Evolutionary conservation across 2,888 invertebrate species (phyloP).

Genomic region (Eurytoma adleriae): DNA sequence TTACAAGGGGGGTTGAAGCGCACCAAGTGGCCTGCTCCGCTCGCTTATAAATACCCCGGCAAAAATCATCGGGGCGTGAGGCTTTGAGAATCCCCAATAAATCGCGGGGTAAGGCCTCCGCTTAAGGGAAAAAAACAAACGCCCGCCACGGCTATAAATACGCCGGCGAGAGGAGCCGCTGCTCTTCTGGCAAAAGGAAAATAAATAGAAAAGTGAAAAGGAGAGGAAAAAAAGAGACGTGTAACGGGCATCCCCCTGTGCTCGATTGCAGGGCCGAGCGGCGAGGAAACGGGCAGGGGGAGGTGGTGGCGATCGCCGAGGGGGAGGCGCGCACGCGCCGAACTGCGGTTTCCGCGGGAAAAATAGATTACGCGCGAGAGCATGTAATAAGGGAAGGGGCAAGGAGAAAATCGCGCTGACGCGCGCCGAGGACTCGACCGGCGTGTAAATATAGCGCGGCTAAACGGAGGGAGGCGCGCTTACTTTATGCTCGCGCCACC

Average conservation of each 20-base stretch:
- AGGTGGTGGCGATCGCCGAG: too few relatives aligned
- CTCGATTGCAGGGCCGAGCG: slow-evolving; percentile 7
- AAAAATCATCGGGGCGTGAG: slow-evolving; percentile 22
- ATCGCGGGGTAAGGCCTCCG: slow-evolving; percentile 46
- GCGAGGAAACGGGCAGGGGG: too few relatives aligned
- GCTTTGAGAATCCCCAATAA: slow-evolving; percentile 53
- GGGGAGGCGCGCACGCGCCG: slow-evolving; percentile 57
- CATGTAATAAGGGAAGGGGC: too few relatives aligned
- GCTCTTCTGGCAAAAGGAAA: not conserved
- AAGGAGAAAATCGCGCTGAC: slow-evolving; percentile 59
- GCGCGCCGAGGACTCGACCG: slow-evolving; percentile 64
- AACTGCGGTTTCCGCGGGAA: slow-evolving; percentile 49
- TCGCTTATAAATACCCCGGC: slow-evolving; percentile 36
- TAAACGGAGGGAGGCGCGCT: slow-evolving; percentile 51
- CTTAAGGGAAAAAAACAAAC: slow-evolving; percentile 35
- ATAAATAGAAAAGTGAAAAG: not conserved
- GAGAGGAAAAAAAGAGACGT: slow-evolving; percentile 24
- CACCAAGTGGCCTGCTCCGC: not conserved
- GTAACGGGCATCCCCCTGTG: not conserved
- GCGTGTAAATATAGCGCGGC: slow-evolving; percentile 70
- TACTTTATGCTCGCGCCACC: too few relatives aligned
- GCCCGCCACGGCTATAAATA: slow-evolving; percentile 27
- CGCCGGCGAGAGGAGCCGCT: not conserved
- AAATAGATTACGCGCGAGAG: too few relatives aligned
- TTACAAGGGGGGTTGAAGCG: not conserved